Base-by-base conservation (phyloP, 2,888 invertebrate genomes). In the Leptothorax acervorum region DNA sequence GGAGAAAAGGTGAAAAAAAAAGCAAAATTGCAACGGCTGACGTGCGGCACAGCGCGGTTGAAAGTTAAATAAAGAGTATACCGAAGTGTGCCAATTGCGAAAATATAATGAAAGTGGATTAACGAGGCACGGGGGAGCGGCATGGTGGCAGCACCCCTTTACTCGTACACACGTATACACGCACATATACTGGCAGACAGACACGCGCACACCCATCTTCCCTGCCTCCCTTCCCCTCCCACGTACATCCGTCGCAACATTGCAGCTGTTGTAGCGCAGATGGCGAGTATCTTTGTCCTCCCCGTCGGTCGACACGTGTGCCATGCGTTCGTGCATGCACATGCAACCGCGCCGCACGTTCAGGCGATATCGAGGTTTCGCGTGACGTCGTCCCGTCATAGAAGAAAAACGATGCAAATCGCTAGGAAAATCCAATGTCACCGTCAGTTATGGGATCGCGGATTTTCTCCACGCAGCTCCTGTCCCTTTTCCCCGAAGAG, bases 191-290 rank as follows among this genome's bases (percentile, higher is more conserved):
- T 11, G 12, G 45, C 45, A 11, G 35, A 31, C 35, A 35, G 31
- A 60, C 35, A 35, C 15, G 48, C 9, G n/a, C 66, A 9, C 48
- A 28, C 45, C 2, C 23, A 18, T 66, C 45, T 65, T 4, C 6
- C 23, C 18, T 48, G 8, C 48, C 45, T 48, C 18, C 42, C 35
- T 35, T 35, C 65, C 74, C 31, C 70, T 73, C 66, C 45, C 71
- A 28, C 68, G 53, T 82, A 83, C 86, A 88, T 87, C 82, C 91
- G 84, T 85, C 78, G 83, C 86, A 81, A 89, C 75, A 84, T 85
- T 84, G 89, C 91, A 91, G 90, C 91, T 91, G 91, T 88, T 88
- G 86, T 85, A 66, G 85, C 88, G 86, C 92, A 92, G 91, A 92
- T 92, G 92, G 92, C 87, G 84, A 84, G 82, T 85, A 86, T 87